A percentile compares a stretch with the other conserved stretches of the same genome.
Evolutionary conservation across 2,113 vertebrate genomes (phyloP).

Genomic region (Romanogobio albipinnatus): DNA sequence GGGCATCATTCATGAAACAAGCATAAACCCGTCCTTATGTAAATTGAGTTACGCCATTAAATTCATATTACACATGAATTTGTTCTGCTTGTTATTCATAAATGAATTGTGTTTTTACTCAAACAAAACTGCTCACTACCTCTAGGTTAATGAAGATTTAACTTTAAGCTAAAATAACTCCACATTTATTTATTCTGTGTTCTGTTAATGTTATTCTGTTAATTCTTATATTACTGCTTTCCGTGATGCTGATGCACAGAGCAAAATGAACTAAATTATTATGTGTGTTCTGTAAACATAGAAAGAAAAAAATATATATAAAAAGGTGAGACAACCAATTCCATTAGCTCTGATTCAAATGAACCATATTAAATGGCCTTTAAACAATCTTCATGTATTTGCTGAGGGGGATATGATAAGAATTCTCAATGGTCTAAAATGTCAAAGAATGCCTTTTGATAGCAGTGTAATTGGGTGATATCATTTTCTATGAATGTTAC

Average conservation of each 20-base stretch:
- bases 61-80: neutral
- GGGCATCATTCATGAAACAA: neutral
- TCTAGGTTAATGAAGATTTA: conserved; percentile 3
- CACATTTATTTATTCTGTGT: conserved; percentile 3
- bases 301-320: neutral
- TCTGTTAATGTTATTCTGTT: neutral
- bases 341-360: neutral
- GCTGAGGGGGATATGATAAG: neutral
- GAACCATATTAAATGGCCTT: neutral
- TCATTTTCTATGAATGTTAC: too few species aligned
- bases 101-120: neutral
- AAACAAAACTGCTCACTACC: neutral
- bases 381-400: neutral
- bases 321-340: neutral
- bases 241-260: neutral
- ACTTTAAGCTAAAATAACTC: neutral
- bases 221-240: neutral
- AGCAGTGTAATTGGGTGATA: too few species aligned
- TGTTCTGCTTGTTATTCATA: conserved; percentile 24
- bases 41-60: conserved; percentile 13
- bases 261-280: neutral
- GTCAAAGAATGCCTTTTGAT: neutral
- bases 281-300: neutral
- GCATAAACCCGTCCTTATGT: neutral
- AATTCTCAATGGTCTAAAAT: neutral